These are phyloP conservation scores for Thalassophryne amazonica DNA, from an alignment of 2,797 vertebrate genomes.

Conservation along the genomic window DNA sequence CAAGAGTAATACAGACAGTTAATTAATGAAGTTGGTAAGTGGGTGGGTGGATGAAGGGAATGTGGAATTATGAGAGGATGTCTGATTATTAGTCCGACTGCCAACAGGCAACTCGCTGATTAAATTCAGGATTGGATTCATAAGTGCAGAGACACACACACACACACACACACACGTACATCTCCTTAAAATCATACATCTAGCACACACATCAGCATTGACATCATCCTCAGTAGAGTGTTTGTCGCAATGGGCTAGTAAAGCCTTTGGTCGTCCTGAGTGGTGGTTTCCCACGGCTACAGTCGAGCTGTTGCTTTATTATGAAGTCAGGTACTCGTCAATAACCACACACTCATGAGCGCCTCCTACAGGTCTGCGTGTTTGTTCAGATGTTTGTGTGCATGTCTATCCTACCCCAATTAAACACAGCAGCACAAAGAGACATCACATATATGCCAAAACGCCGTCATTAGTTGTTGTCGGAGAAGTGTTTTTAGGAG, in stretches of 20 bases:
- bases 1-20: conserved; percentile 20
- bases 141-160: not conserved
- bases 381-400: too few species aligned
- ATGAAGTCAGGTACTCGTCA: not conserved
- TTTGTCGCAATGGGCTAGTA: conserved; percentile 27
- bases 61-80: conserved; percentile 4
- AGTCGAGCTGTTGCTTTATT: conserved; percentile 7
- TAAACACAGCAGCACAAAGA: too few species aligned
- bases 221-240: conserved; percentile 24
- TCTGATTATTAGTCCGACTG: conserved; percentile 33
- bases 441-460: too few species aligned
- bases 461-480: too few species aligned
- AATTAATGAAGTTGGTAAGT: conserved; percentile 25
- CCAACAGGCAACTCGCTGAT: conserved; percentile 17
- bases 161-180: not conserved
- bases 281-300: conserved; percentile 6
- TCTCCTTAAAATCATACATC: conserved; percentile 2
- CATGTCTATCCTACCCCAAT: too few species aligned
- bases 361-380: too few species aligned
- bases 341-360: not conserved
- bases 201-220: not conserved
- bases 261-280: conserved; percentile 8
- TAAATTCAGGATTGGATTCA: conserved; percentile 19
- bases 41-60: conserved; percentile 9
- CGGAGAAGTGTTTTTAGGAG: too few species aligned